Conservation (phyloP, 2,888 invertebrate genomes). For the Ormia ochracea region DNA sequence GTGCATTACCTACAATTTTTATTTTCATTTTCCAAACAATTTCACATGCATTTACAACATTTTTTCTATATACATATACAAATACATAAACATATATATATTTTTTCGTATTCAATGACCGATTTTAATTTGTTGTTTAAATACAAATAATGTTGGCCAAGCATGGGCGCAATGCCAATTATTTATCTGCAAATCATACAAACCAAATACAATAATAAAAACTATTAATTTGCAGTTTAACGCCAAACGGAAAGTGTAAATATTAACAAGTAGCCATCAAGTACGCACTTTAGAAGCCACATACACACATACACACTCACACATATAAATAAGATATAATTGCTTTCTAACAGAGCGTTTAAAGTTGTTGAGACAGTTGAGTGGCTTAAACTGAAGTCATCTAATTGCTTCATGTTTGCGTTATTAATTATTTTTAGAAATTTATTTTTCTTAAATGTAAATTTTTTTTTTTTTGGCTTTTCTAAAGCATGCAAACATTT, state of each 20-base stretch:
- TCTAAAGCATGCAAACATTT: too few relatives aligned
- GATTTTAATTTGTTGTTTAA: slow-evolving; percentile 11
- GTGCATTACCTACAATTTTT: neutral
- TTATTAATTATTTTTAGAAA: neutral
- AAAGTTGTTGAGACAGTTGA: neutral
- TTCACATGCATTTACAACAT: neutral
- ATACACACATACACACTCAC: neutral
- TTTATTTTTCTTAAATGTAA: neutral
- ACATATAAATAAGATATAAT: neutral
- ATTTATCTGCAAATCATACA: neutral
- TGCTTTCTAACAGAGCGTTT: neutral
- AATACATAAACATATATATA: too few relatives aligned
- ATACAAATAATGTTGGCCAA: slow-evolving; percentile 12
- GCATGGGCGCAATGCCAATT: slow-evolving; percentile 21
- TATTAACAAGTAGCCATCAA: slow-evolving; percentile 25
- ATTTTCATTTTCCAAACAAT: neutral
- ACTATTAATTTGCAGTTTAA: slow-evolving; percentile 39
- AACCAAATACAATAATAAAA: too few relatives aligned
- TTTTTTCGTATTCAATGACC: slow-evolving; percentile 23
- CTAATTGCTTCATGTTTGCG: neutral
- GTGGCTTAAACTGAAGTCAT: neutral
- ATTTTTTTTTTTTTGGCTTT: too few relatives aligned
- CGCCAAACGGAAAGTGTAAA: slow-evolving; percentile 47
- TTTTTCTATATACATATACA: too few relatives aligned
- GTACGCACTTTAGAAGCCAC: neutral